Conservation (phyloP, 1,140 invertebrate genomes). For the Drosophila pectinifera region DNA sequence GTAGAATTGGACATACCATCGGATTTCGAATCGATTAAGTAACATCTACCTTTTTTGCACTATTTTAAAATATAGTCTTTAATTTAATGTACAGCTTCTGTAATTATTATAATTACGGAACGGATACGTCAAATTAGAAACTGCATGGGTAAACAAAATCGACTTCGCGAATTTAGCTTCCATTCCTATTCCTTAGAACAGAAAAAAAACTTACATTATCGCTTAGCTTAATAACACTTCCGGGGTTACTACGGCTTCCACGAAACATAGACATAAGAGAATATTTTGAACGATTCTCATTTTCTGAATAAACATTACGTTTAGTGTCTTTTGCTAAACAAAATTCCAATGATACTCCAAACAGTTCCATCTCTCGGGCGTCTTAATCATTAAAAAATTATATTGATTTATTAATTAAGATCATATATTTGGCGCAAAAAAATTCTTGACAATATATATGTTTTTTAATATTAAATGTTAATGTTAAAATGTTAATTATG, state of each 20-base stretch:
- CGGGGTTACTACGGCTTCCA: slow-evolving; percentile 22
- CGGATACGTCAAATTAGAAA: too few species aligned
- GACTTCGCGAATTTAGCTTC: not conserved
- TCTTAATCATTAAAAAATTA: slow-evolving; percentile 21
- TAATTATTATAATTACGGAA: too few species aligned
- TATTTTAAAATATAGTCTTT: too few species aligned
- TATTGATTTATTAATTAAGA: not conserved
- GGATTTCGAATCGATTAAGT: too few species aligned
- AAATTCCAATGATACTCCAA: slow-evolving; percentile 92
- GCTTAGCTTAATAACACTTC: slow-evolving; percentile 53
- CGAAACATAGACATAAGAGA: slow-evolving; percentile 70
- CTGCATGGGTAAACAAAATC: too few species aligned
- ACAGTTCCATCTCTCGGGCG: slow-evolving; percentile 86
- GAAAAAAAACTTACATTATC: slow-evolving; percentile 54
- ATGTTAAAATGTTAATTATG: too few species aligned
- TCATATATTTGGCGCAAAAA: too few species aligned
- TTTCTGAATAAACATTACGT: slow-evolving; percentile 9
- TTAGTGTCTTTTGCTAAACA: slow-evolving; percentile 91
- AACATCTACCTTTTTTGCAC: too few species aligned
- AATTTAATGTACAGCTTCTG: too few species aligned
- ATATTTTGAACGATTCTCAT: slow-evolving; percentile 51
- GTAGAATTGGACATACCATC: too few species aligned
- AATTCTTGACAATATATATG: too few species aligned
- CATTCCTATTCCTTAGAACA: not conserved
- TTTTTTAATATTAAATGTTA: too few species aligned